Percentiles rank a stretch among this genome's conserved stretches.
Evolutionary conservation across 1,140 invertebrate species (phyloP).

Genomic region (Hestina assimilis): DNA sequence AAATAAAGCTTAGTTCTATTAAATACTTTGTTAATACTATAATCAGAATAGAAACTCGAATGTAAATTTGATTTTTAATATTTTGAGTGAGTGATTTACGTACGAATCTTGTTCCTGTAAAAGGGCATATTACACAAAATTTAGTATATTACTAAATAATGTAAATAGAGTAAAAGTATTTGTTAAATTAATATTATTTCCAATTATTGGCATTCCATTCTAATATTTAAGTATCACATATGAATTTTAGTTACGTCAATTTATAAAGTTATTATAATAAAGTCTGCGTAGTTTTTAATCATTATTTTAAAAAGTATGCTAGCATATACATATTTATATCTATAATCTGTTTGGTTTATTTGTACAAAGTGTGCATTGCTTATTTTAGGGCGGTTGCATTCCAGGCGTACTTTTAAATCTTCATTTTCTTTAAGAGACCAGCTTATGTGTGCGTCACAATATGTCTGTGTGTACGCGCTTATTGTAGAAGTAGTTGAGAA

Average conservation of each 20-base stretch:
- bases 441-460: too few relatives aligned
- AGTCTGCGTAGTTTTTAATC: constrained; percentile 63
- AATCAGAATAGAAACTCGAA: too few relatives aligned
- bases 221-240: constrained; percentile 36
- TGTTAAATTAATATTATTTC: constrained; percentile 35
- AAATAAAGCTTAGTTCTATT: too few relatives aligned
- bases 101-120: constrained; percentile 40
- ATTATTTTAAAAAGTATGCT: constrained; percentile 64
- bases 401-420: too few relatives aligned
- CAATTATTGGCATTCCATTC: constrained; percentile 22
- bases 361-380: too few relatives aligned
- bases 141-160: constrained; percentile 77
- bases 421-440: too few relatives aligned
- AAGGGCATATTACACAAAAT: constrained; percentile 59
- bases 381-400: too few relatives aligned
- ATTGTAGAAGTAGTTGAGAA: too few relatives aligned
- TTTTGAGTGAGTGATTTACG: too few relatives aligned
- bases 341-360: constrained; percentile 4
- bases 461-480: too few relatives aligned
- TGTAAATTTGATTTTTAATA: too few relatives aligned
- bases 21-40: too few relatives aligned
- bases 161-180: constrained; percentile 64
- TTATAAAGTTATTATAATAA: constrained; percentile 59
- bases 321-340: constrained; percentile 49
- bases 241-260: constrained; percentile 65